Evolutionary conservation across 2,797 vertebrate genomes (phyloP).

Genomic region (Macroramphosus scolopax): DNA sequence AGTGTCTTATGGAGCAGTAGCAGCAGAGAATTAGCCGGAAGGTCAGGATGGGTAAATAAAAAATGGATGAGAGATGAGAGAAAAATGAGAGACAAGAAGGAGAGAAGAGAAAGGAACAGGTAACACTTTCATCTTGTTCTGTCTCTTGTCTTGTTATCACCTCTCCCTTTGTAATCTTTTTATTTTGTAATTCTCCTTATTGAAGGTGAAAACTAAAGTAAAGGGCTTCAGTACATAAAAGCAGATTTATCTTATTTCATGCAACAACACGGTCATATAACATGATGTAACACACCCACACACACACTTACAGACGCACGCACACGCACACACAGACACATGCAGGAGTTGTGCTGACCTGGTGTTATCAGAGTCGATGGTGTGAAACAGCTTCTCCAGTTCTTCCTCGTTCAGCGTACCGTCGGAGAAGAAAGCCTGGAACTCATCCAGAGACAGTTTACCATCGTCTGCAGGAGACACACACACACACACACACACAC

Average conservation of each 20-base stretch:
- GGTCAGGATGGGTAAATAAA: conserved; percentile 4
- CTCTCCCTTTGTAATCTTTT: not conserved
- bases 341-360: conserved; percentile 79
- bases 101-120: not conserved
- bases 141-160: too few species aligned
- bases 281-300: too few species aligned
- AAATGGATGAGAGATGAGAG: conserved; percentile 1
- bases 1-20: conserved; percentile 6
- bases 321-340: conserved; percentile 8
- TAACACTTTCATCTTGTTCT: conserved; percentile 3
- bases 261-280: too few species aligned
- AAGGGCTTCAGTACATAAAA: conserved; percentile 6
- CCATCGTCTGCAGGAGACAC: conserved; percentile 86
- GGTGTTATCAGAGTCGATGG: conserved; percentile 97
- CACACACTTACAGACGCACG: conserved; percentile 15
- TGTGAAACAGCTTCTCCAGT: conserved; percentile 94
- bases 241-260: too few species aligned
- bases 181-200: conserved; percentile 6
- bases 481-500: conserved; percentile 39
- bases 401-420: conserved; percentile 94
- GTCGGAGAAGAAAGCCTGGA: conserved; percentile 97
- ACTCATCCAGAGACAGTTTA: conserved; percentile 96
- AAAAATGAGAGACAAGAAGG: too few species aligned
- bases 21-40: not conserved
- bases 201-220: conserved; percentile 17